Evolutionary conservation across 2,888 invertebrate species (phyloP), one percentile per base, ranked within the genome.

Genomic region (Nomada ferruginata): DNA sequence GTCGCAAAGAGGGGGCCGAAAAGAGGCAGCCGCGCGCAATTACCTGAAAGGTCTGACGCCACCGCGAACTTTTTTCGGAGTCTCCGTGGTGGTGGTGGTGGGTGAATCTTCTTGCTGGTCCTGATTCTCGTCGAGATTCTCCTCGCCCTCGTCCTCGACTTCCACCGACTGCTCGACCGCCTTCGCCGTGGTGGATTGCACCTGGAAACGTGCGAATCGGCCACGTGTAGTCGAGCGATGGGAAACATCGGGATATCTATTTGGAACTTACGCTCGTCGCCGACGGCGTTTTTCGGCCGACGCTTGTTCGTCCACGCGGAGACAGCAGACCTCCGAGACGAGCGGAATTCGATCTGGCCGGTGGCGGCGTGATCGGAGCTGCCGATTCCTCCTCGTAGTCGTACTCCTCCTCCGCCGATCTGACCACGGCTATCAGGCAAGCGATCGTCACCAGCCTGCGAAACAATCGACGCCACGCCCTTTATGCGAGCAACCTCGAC

Each of bases 11-110:
- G 5, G 18, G 15, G 5, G 47, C n/a, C 11, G 15, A 23, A 15
- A 18, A 20, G 7, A 18, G 13, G 1, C 20, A 4, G 29, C 20
- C 2, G 15, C 23, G 29, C 23, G n/a, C 18, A 4, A 57, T 55
- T 77, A 92, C 92, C 92, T 95, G 95, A 97, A 97, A 0, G 97
- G 97, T 74, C 97, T 94, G 20, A 97, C 96, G 53, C 95, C 94
- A 20, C 96, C 96, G 0, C 96, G 94, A 59, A 94, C 92, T 87
- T 96, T 95, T 89, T 96, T 97, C 86, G 96, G 95, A 69, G 96
- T 94, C 89, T 96, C 96, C 29, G 96, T 96, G 9, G 97, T 96
- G 0, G 96, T 96, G n/a, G 96, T 96, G n/a, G 94, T 93, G 0
- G 94, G 94, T 78, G 94, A 95, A 76, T 95, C 95, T 26, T 95